A percentile compares a stretch with the other conserved stretches of the same genome.
Evolutionary conservation across 1,140 invertebrate genomes (phyloP).

Genomic region (Diabrotica virgifera): DNA sequence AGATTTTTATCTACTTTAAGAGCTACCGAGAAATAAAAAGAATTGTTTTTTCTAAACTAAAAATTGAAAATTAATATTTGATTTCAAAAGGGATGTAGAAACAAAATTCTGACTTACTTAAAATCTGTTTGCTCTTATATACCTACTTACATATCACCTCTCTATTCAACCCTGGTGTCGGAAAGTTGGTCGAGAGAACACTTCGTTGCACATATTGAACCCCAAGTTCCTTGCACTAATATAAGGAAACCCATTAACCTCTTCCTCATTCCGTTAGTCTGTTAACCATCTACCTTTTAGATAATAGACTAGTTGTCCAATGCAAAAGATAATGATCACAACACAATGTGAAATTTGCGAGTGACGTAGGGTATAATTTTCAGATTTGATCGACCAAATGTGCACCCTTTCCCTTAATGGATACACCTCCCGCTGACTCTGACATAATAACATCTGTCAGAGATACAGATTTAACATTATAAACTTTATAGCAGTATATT

Average conservation of each 20-base stretch:
- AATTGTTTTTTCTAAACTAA: too few species aligned
- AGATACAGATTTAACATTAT: background rate
- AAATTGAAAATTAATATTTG: too few species aligned
- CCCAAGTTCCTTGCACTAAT: background rate
- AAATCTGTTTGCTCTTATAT: too few species aligned
- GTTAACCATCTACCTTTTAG: background rate
- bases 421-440: background rate
- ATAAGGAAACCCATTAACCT: background rate
- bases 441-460: background rate
- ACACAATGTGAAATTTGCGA: background rate
- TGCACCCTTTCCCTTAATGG: conserved; percentile 1
- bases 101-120: too few species aligned
- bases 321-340: background rate
- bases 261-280: background rate
- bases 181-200: too few species aligned
- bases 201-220: too few species aligned
- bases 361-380: background rate
- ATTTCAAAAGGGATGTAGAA: too few species aligned
- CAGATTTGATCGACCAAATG: conserved; percentile 2
- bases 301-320: conserved; percentile 2
- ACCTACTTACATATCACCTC: too few species aligned
- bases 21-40: too few species aligned
- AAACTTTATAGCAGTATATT: background rate
- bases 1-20: too few species aligned
- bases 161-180: too few species aligned